Base-by-base conservation (phyloP, 2,113 vertebrate species). In the Sporophila hypoxantha region DNA sequence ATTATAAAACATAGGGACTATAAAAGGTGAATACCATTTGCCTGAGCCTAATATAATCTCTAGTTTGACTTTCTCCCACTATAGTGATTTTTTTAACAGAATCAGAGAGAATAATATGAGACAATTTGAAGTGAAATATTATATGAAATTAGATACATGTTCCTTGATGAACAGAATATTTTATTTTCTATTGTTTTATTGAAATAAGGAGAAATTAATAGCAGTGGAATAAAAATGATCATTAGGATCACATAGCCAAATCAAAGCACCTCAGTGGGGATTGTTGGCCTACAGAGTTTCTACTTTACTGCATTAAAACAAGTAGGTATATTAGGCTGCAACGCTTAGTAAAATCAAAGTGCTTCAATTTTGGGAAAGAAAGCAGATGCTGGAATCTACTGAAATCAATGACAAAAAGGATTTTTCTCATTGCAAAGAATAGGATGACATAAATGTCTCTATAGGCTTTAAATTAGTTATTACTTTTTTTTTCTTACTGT, bases 1-100 rank as follows among this genome's bases (percentile, higher is more conserved):
- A 97, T 97, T 98, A 97, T 97, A 97, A 97, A 97, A 96, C 96
- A 97, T 91, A 92, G 96, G 93, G 94, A 96, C 96, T 95, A 95
- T 96, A 96, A 97, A 97, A 97, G 96, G 97, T 97, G 97, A 97
- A 97, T 94, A 94, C 92, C 93, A 95, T 97, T 97, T 97, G 82
- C 96, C 86, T 94, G 52, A 60, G 94, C 87, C 95, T 96, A 95
- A 96, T 96, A 84, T 88, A 95, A 96, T 97, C 90, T 94, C 74
- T 92, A 69, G 70, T 95, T 94, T 93, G 95, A 94, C 91, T 97
- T 96, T 95, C 82, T 95, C 86, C 64, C 69, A 76, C 74, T 92
- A 6, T 92, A 77, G 95, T 89, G 84, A 91, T 93, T 84, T 86
- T 76, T 76, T 56, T 52, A 90, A 93, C 77, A 93, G 81, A 93